Base-by-base conservation (phyloP, 2,113 vertebrate genomes). In the Martes martes region DNA sequence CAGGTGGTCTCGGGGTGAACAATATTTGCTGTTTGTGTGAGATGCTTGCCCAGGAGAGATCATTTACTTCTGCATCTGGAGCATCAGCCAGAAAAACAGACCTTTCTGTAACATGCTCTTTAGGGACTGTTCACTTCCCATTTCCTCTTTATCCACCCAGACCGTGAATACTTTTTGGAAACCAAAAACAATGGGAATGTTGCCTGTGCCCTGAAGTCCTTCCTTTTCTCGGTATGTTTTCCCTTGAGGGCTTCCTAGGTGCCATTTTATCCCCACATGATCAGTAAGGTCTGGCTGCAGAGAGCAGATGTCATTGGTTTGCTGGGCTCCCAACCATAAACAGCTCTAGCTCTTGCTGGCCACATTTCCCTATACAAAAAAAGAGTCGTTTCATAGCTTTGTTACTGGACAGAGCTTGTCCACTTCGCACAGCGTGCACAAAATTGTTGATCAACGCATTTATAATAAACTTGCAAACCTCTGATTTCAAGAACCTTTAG, bases 221-320 rank as follows among this genome's bases (percentile, higher is more conserved):
- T 91, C 26, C 39, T 86, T 42, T 24, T 63, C 15, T 18, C 31
- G 6, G 2, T 0, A 1, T 8, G 1, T 78, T 78, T 69, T 16
- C 33, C 81, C 69, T 76, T 33, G n/a, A 94, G 33, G 21, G 10
- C 26, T 94, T 57, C 33, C 42, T 7, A 21, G 19, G 1, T 7
- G 42, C 26, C 11, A 9, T n/a, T 4, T 6, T 6, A 7, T 1
- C 5, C 23, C 6, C 52, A 23, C 0, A 6, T 3, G 3, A n/a
- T 79, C 28, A 13, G 19, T 0, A 9, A 19, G 42, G 8, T 16
- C 1, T 19, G 33, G 61, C 6, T 23, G 1, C 42, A 19, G 55
- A 26, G 3, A 2, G 4, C 1, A 50, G 33, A 19, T 33, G 9
- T 31, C 15, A 8, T 14, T 23, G 52, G 2, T 11, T 14, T 59